phyloP scores from a whole-genome alignment of 2,888 invertebrate genomes.

The Polylopha cassiicola region DNA sequence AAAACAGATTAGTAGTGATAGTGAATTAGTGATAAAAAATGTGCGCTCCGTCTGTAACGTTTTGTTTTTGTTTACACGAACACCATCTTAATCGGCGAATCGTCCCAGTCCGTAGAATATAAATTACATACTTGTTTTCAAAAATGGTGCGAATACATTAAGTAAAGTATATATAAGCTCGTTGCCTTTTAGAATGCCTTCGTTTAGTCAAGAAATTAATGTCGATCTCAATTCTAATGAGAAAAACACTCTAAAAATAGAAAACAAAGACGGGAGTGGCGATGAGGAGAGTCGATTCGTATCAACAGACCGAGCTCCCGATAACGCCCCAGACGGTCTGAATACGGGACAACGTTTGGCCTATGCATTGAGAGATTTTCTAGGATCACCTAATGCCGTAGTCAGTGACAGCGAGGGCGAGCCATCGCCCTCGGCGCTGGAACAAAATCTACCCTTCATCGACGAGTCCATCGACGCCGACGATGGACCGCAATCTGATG shows the following conservation, averaged over 20 bases:
- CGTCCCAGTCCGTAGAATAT: constrained; percentile 18
- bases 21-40: constrained; percentile 50
- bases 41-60: constrained; percentile 41
- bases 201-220: constrained; percentile 62
- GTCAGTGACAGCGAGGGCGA: constrained; percentile 34
- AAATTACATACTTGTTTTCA: constrained; percentile 5
- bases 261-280: constrained; percentile 44
- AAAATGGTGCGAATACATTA: constrained; percentile 1
- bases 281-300: constrained; percentile 40
- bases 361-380: constrained; percentile 60
- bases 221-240: constrained; percentile 61
- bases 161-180: constrained; percentile 14
- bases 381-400: constrained; percentile 41
- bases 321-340: constrained; percentile 45
- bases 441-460: constrained; percentile 54
- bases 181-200: constrained; percentile 54
- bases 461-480: constrained; percentile 54
- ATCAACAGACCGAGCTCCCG: constrained; percentile 35
- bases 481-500: constrained; percentile 49
- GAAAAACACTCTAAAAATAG: constrained; percentile 45
- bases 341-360: constrained; percentile 58
- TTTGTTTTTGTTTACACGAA: constrained; percentile 33
- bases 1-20: constrained; percentile 42
- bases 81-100: constrained; percentile 23
- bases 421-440: constrained; percentile 45